These are phyloP conservation scores for Geodia barretti DNA, from an alignment of 37 sponge, comb jelly and placozoan genomes.

Conservation along the genomic window DNA sequence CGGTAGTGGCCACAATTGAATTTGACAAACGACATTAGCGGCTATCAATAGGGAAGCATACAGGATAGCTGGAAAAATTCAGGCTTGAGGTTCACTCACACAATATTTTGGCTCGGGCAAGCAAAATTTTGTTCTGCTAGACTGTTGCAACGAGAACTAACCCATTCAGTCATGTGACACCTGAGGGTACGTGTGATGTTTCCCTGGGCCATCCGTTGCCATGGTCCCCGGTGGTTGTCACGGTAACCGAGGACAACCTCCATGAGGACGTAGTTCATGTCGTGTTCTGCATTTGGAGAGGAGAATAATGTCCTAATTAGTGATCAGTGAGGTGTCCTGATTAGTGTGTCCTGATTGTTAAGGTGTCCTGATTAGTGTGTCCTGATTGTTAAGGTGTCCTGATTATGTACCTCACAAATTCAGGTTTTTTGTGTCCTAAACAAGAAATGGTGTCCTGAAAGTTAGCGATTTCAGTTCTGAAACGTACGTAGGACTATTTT, in stretches of 20 bases:
- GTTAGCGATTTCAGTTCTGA: neutral
- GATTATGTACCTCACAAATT: neutral
- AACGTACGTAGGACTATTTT: conserved; percentile 28
- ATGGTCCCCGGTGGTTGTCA: conserved; percentile 12
- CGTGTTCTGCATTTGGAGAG: neutral
- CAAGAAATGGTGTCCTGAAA: neutral
- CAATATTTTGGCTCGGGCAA: too few species aligned
- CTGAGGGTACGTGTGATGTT: conserved; percentile 46
- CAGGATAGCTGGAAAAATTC: too few species aligned
- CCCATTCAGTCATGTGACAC: too few species aligned
- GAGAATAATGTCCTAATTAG: too few species aligned
- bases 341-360: neutral
- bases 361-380: neutral
- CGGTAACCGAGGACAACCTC: conserved; percentile 65
- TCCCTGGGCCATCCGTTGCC: conserved; percentile 42
- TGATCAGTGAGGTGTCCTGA: neutral
- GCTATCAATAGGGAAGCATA: too few species aligned
- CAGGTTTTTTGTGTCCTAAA: too few species aligned
- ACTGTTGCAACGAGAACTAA: too few species aligned
- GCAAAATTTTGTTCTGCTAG: too few species aligned
- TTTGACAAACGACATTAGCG: too few species aligned
- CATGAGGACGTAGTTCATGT: conserved; percentile 8
- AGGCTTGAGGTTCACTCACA: too few species aligned
- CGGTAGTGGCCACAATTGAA: too few species aligned
- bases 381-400: neutral